Evolutionary conservation across 1,140 invertebrate genomes (phyloP).

Genomic region (Drepana arcuata): DNA sequence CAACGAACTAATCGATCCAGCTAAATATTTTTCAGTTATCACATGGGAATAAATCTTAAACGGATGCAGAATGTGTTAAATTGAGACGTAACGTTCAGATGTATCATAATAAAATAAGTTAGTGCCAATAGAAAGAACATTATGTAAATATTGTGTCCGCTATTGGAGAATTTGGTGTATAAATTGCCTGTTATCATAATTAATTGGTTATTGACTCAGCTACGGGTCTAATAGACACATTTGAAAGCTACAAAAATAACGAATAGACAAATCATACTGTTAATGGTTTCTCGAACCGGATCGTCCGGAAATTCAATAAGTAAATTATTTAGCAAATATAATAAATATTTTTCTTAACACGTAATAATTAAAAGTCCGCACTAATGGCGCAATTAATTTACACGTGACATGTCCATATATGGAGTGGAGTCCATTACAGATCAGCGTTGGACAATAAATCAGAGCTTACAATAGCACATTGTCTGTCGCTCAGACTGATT

Average conservation of each 20-base stretch:
- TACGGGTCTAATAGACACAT: conserved; percentile 6
- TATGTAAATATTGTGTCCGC: conserved; percentile 9
- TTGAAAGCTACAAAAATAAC: conserved; percentile 8
- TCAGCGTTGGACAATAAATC: conserved; percentile 52
- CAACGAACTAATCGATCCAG: no score
- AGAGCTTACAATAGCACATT: conserved; percentile 63
- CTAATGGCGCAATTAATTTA: conserved; percentile 15
- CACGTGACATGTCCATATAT: conserved; percentile 4
- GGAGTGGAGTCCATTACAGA: conserved; percentile 39
- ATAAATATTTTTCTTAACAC: no score
- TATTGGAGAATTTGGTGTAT: conserved; percentile 6
- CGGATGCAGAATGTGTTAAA: no score
- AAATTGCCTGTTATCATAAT: conserved; percentile 19
- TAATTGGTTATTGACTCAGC: conserved; percentile 19
- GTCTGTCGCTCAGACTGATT: conserved; percentile 64
- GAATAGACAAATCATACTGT: conserved; percentile 9
- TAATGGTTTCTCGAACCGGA: conserved; percentile 2
- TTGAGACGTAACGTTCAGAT: no score
- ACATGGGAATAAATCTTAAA: no score
- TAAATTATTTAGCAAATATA: no score
- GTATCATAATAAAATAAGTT: conserved; percentile 4
- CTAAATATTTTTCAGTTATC: no score
- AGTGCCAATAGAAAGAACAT: conserved; percentile 8
- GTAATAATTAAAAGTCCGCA: no score
- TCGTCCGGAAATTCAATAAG: no score